phyloP scores from a whole-genome alignment of 2,797 vertebrate genomes.

The Acomys russatus region DNA sequence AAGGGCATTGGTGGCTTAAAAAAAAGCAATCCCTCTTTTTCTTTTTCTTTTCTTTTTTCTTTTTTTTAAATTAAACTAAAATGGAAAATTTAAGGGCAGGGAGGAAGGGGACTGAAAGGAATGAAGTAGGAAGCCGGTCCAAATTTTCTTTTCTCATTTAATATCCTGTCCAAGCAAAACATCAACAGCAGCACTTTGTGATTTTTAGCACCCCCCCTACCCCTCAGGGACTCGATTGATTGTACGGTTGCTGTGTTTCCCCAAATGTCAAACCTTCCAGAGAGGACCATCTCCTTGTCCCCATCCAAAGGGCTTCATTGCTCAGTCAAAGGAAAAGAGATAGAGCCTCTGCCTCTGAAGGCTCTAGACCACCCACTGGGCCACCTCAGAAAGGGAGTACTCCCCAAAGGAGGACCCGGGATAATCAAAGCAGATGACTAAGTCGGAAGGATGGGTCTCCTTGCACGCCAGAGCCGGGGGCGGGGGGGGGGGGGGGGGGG shows the following conservation, averaged over 20 bases:
- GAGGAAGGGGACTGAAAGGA: neutral
- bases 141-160: slow-evolving; percentile 39
- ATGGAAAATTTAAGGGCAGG: slow-evolving; percentile 61
- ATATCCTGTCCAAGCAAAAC: slow-evolving; percentile 51
- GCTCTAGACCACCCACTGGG: neutral
- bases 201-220: neutral
- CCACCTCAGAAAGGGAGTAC: slow-evolving; percentile 35
- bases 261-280: slow-evolving; percentile 37
- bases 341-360: neutral
- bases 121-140: slow-evolving; percentile 55
- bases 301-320: neutral
- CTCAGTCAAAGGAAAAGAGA: neutral
- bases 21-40: slow-evolving; percentile 75
- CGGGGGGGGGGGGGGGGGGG: no score
- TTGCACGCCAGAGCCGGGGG: slow-evolving; percentile 62
- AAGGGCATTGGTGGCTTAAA: slow-evolving; percentile 81
- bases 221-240: slow-evolving; percentile 45
- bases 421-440: slow-evolving; percentile 68
- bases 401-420: neutral
- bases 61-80: neutral
- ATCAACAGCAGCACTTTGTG: slow-evolving; percentile 60
- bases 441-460: slow-evolving; percentile 74
- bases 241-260: slow-evolving; percentile 54
- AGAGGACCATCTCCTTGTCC: slow-evolving; percentile 19
- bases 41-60: no score